These are phyloP conservation scores for Heteronetta atricapilla DNA, from an alignment of 2,113 vertebrate genomes.

Conservation along the genomic window DNA sequence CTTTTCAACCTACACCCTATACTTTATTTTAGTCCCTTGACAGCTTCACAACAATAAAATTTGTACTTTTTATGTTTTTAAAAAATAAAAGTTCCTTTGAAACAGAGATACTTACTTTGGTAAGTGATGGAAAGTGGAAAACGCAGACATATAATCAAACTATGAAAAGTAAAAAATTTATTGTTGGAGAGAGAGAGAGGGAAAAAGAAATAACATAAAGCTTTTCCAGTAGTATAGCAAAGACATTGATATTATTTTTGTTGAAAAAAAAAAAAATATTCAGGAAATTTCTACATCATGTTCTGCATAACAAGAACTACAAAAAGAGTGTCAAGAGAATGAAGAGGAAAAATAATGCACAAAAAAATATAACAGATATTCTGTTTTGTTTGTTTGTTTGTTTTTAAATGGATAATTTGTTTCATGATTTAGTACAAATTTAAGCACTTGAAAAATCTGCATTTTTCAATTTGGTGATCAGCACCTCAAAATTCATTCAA, in stretches of 20 bases:
- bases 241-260: not conserved
- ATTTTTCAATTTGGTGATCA: not conserved
- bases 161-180: not conserved
- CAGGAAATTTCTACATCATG: too few relatives aligned
- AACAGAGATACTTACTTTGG: not conserved
- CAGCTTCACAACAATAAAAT: conserved; percentile 10
- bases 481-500: not conserved
- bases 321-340: not conserved
- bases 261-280: not conserved
- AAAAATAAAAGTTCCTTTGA: not conserved
- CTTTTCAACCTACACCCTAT: not conserved
- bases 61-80: not conserved
- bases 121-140: not conserved
- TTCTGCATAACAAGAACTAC: not conserved
- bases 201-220: not conserved
- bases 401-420: not conserved
- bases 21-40: conserved; percentile 30
- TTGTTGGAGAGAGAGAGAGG: too few relatives aligned
- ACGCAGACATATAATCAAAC: not conserved
- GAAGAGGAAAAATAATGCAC: not conserved
- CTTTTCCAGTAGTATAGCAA: not conserved
- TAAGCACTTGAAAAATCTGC: not conserved
- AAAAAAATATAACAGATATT: not conserved
- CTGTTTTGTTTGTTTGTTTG: too few relatives aligned
- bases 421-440: not conserved